A percentile compares a stretch with the other conserved stretches of the same genome.
Evolutionary conservation across 2,888 invertebrate species (phyloP).

Genomic region (Cantharis lateralis): DNA sequence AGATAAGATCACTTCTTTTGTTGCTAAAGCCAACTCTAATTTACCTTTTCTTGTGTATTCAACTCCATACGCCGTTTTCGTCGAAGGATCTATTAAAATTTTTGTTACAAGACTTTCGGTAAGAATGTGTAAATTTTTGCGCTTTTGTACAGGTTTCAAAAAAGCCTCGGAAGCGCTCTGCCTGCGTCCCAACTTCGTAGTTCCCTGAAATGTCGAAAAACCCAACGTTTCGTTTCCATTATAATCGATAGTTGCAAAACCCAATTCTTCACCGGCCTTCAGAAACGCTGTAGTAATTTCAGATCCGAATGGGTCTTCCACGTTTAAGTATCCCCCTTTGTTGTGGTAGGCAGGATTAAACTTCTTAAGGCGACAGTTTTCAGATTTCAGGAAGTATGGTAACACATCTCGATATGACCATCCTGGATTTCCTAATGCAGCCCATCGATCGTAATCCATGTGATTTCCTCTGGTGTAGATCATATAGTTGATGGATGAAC

Average conservation of each 20-base stretch:
- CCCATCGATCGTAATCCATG: constrained; percentile 71
- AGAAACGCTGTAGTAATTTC: constrained; percentile 52
- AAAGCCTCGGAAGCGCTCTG: constrained; percentile 65
- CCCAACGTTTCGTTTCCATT: constrained; percentile 51
- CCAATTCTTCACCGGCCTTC: constrained; percentile 53
- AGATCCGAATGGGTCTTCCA: constrained; percentile 63
- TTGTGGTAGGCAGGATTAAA: constrained; percentile 61
- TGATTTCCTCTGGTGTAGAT: constrained; percentile 76
- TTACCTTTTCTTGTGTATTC: constrained; percentile 46
- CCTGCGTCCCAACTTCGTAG: constrained; percentile 59
- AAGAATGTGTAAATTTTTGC: constrained; percentile 64
- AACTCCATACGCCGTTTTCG: constrained; percentile 57
- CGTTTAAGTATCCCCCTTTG: constrained; percentile 64
- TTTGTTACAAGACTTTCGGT: constrained; percentile 62
- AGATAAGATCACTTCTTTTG: constrained; percentile 62
- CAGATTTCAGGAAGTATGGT: constrained; percentile 61
- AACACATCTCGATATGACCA: constrained; percentile 64
- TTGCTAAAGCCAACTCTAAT: constrained; percentile 48
- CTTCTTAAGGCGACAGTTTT: constrained; percentile 55
- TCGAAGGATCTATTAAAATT: constrained; percentile 59
- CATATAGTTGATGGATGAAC: constrained; percentile 68
- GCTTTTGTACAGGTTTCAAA: constrained; percentile 57
- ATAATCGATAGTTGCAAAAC: constrained; percentile 55
- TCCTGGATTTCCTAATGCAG: constrained; percentile 68
- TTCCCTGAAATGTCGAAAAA: constrained; percentile 56